phyloP scores from a whole-genome alignment of 2,888 invertebrate genomes.

The Dilophus febrilis region DNA sequence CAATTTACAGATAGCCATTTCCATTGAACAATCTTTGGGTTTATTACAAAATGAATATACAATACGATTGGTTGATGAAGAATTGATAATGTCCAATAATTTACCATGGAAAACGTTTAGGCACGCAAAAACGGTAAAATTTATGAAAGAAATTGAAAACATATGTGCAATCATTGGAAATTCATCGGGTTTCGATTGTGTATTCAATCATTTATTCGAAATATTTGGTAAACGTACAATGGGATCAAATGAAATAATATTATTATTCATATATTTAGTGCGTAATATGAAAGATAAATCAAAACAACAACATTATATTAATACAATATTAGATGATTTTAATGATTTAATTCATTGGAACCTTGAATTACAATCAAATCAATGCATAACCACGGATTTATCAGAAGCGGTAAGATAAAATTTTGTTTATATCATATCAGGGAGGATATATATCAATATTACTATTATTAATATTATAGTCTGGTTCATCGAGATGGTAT shows the following conservation, averaged over 20 bases:
- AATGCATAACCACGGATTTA: slow-evolving; percentile 1
- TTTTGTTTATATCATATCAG: background rate
- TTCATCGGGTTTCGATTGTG: slow-evolving; percentile 35
- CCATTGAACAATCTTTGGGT: slow-evolving; percentile 32
- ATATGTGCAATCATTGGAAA: slow-evolving; percentile 38
- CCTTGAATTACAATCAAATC: slow-evolving; percentile 22
- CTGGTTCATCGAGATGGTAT: slow-evolving; percentile 19
- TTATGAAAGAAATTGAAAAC: slow-evolving; percentile 33
- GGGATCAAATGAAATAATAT: slow-evolving; percentile 39
- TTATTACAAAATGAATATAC: slow-evolving; percentile 36
- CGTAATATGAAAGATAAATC: too few species aligned
- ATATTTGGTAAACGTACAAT: slow-evolving; percentile 34
- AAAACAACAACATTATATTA: slow-evolving; percentile 14
- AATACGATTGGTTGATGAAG: slow-evolving; percentile 21
- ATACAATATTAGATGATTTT: slow-evolving; percentile 20
- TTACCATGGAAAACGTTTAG: slow-evolving; percentile 48
- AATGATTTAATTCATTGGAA: slow-evolving; percentile 24
- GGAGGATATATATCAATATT: too few species aligned
- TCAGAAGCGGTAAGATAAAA: background rate
- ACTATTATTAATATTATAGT: background rate
- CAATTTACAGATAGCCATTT: slow-evolving; percentile 36
- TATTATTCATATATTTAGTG: slow-evolving; percentile 15
- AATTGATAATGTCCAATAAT: slow-evolving; percentile 21
- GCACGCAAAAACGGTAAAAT: slow-evolving; percentile 34
- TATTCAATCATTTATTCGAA: slow-evolving; percentile 45